Evolutionary conservation across 2,888 invertebrate genomes (phyloP).

Genomic region (Gymnocheta viridis): DNA sequence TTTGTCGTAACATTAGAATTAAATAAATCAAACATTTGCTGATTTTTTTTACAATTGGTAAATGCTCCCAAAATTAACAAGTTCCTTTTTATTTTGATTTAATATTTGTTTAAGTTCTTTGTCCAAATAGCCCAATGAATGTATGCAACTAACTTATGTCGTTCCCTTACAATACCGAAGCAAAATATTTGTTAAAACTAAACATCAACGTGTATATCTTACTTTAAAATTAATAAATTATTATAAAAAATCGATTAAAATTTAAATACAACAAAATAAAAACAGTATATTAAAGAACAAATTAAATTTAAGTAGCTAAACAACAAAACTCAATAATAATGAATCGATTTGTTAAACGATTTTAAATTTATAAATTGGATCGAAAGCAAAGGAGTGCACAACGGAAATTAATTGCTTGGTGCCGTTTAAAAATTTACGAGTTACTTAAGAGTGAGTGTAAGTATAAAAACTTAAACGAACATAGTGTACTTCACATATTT

Average conservation of each 20-base stretch:
- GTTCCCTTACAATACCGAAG: constrained; percentile 8
- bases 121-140: not conserved
- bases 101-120: no score
- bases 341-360: constrained; percentile 8
- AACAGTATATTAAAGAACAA: constrained; percentile 12
- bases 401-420: not conserved
- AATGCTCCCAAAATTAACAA: not conserved
- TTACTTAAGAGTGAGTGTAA: constrained; percentile 31
- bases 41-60: not conserved
- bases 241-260: not conserved
- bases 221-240: constrained; percentile 21
- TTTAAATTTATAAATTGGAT: constrained; percentile 8
- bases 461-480: constrained; percentile 25
- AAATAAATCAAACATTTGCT: not conserved
- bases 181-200: constrained; percentile 12
- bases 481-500: not conserved
- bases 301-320: constrained; percentile 49
- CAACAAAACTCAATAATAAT: constrained; percentile 32
- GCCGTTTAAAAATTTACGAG: not conserved
- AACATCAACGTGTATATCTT: constrained; percentile 29
- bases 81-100: not conserved
- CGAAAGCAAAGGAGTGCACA: not conserved
- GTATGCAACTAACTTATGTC: constrained; percentile 41
- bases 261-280: constrained; percentile 15
- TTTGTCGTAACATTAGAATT: not conserved